Conservation (phyloP, 1,140 invertebrate species). For the Dysdera silvatica region DNA sequence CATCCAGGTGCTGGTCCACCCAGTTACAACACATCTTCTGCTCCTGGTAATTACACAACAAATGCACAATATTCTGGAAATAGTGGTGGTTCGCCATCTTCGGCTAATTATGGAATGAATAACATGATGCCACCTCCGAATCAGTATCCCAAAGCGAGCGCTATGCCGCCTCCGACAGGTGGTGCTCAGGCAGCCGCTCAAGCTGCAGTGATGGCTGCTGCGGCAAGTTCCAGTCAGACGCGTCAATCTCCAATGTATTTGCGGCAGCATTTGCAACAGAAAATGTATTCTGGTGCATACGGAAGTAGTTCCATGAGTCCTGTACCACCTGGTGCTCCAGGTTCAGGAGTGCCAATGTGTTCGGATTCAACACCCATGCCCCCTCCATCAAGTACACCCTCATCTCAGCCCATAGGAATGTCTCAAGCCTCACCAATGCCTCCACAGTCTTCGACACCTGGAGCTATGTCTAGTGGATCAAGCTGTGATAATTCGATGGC, state of each 20-base stretch:
- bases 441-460: constrained; percentile 26
- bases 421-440: constrained; percentile 23
- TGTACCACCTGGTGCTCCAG: constrained; percentile 37
- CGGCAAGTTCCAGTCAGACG: constrained; percentile 39
- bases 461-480: constrained; percentile 16
- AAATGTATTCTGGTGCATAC: constrained; percentile 29
- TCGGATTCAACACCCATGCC: constrained; percentile 38
- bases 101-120: constrained; percentile 23
- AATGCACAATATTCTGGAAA: constrained; percentile 41
- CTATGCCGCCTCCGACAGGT: constrained; percentile 33
- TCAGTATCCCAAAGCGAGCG: constrained; percentile 29
- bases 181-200: constrained; percentile 44
- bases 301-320: constrained; percentile 45
- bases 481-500: constrained; percentile 20
- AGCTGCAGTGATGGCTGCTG: constrained; percentile 43
- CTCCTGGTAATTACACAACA: constrained; percentile 38
- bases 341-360: constrained; percentile 49
- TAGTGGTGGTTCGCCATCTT: constrained; percentile 2
- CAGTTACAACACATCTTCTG: constrained; percentile 22
- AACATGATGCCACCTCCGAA: constrained; percentile 38
- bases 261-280: constrained; percentile 54
- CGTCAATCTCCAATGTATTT: constrained; percentile 49
- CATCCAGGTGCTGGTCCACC: constrained; percentile 11
- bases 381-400: constrained; percentile 26
- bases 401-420: neutral